Conservation (phyloP, 2,888 invertebrate genomes). For the Ectemnius cavifrons region DNA sequence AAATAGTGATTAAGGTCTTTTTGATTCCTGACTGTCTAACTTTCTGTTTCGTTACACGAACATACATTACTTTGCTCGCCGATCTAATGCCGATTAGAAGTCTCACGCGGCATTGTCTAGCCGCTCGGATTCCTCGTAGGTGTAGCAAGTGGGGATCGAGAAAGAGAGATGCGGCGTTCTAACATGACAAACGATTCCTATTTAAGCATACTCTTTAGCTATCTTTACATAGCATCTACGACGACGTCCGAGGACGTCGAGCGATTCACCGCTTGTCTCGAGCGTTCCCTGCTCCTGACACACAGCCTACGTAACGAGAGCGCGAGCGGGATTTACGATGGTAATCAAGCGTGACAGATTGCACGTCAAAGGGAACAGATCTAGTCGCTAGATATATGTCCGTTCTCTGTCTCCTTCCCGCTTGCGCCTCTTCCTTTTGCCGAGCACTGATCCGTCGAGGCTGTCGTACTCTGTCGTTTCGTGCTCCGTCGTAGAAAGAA, state of each 20-base stretch:
- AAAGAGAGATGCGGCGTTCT: too few relatives aligned
- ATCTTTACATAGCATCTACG: conserved; percentile 16
- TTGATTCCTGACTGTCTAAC: too few relatives aligned
- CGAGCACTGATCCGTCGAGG: background rate
- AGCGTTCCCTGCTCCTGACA: background rate
- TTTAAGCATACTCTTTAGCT: conserved; percentile 8
- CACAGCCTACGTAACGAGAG: conserved; percentile 30
- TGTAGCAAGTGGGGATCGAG: too few relatives aligned
- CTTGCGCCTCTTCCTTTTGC: conserved; percentile 5
- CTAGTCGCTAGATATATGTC: conserved; percentile 39
- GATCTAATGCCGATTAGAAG: too few relatives aligned
- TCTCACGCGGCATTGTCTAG: too few relatives aligned
- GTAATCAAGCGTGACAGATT: conserved; percentile 51
- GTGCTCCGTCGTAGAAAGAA: conserved; percentile 39
- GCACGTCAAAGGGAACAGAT: conserved; percentile 52
- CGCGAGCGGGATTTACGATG: conserved; percentile 47
- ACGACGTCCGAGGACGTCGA: background rate
- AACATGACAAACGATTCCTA: too few relatives aligned
- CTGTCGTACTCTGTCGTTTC: background rate
- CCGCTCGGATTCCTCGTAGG: too few relatives aligned
- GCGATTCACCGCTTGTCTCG: conserved; percentile 14
- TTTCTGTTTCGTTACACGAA: too few relatives aligned
- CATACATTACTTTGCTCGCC: too few relatives aligned
- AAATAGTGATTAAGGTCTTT: too few relatives aligned
- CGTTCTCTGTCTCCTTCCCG: conserved; percentile 6